phyloP scores from a whole-genome alignment of 1,140 invertebrate genomes.

The Druon quercuslanigerum region DNA sequence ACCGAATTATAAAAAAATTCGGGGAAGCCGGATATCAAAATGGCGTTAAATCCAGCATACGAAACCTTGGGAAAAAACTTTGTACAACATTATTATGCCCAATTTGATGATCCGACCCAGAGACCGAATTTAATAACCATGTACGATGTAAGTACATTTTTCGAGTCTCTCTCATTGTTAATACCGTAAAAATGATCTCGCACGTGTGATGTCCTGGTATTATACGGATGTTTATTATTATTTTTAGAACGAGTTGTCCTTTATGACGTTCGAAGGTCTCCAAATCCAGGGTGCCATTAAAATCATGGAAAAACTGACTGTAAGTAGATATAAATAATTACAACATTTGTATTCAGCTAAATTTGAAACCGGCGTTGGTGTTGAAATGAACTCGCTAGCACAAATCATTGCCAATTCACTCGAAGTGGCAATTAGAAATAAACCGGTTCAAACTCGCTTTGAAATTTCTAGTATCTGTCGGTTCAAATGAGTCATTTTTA shows the following conservation, averaged over 20 bases:
- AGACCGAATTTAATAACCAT: conserved; percentile 89
- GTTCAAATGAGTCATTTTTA: too few species aligned
- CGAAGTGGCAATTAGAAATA: neutral
- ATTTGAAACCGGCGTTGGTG: neutral
- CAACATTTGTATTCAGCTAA: neutral
- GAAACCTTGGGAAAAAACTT: conserved; percentile 94
- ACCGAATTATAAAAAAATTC: too few species aligned
- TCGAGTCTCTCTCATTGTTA: neutral
- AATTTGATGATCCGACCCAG: conserved; percentile 91
- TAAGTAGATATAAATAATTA: conserved; percentile 76
- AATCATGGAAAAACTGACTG: conserved; percentile 96
- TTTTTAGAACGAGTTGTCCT: conserved; percentile 89
- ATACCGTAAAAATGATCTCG: neutral
- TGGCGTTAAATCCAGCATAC: conserved; percentile 92
- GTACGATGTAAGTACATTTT: conserved; percentile 89
- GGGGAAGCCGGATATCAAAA: conserved; percentile 59
- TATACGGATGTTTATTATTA: neutral
- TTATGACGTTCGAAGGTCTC: conserved; percentile 96
- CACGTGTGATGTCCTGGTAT: too few species aligned
- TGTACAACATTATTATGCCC: conserved; percentile 92
- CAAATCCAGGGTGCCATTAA: conserved; percentile 93
- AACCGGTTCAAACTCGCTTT: neutral
- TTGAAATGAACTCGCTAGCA: neutral
- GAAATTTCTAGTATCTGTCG: too few species aligned
- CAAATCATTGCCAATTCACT: neutral